Conservation (phyloP, 1,140 invertebrate species). For the Lepidurus arcticus region DNA sequence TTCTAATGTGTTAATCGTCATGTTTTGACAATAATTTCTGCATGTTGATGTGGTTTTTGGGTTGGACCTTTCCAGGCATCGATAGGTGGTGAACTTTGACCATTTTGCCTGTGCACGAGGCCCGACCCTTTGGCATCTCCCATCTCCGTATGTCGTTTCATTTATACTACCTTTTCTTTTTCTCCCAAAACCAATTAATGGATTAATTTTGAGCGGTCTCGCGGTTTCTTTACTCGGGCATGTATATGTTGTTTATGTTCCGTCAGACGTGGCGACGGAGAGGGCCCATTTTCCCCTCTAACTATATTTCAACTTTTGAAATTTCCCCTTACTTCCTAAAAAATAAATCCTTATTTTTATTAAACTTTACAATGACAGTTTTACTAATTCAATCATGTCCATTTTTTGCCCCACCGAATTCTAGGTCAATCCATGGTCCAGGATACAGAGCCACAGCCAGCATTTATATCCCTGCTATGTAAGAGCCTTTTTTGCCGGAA, state of each 20-base stretch:
- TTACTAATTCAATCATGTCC: neutral
- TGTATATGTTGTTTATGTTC: neutral
- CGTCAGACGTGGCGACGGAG: neutral
- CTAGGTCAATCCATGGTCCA: slow-evolving; percentile 6
- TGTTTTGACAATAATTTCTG: slow-evolving; percentile 19
- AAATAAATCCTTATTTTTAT: no score
- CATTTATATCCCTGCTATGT: slow-evolving; percentile 22
- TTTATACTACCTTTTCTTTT: slow-evolving; percentile 3
- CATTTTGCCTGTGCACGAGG: slow-evolving; percentile 20
- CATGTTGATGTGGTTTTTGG: slow-evolving; percentile 21
- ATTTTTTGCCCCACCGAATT: neutral
- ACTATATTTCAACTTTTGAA: neutral
- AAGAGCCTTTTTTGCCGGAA: neutral
- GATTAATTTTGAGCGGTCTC: neutral
- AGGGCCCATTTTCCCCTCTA: neutral
- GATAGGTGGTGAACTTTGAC: slow-evolving; percentile 21
- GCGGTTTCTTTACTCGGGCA: neutral
- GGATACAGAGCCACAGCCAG: slow-evolving; percentile 16
- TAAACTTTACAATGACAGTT: neutral
- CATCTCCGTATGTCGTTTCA: slow-evolving; percentile 21
- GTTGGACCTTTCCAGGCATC: slow-evolving; percentile 20
- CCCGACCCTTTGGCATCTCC: slow-evolving; percentile 12
- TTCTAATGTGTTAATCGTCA: slow-evolving; percentile 20
- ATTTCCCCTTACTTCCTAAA: neutral
- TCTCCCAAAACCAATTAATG: slow-evolving; percentile 3